Percentiles rank a stretch among this genome's conserved stretches.
Evolutionary conservation across 2,797 vertebrate genomes (phyloP).

Genomic region (Acanthurus leucopareius): DNA sequence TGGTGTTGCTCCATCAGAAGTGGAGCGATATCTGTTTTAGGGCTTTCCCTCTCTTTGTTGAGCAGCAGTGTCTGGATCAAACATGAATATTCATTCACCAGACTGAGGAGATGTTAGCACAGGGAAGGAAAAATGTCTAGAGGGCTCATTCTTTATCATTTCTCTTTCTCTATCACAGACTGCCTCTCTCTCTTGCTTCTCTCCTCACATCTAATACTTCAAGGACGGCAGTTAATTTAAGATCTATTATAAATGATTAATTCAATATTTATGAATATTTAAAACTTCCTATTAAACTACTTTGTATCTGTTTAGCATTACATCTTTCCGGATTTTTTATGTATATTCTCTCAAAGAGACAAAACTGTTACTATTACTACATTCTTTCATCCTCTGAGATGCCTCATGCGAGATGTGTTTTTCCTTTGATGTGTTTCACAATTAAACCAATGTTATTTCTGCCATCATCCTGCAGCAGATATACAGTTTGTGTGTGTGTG

Average conservation of each 20-base stretch:
- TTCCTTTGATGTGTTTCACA: constrained; percentile 85
- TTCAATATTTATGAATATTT: constrained; percentile 91
- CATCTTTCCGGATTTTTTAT: constrained; percentile 78
- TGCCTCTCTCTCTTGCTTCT: constrained; percentile 54
- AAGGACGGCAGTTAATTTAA: constrained; percentile 88
- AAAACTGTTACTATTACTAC: constrained; percentile 76
- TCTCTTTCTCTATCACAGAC: constrained; percentile 71
- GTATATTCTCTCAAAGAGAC: constrained; percentile 76
- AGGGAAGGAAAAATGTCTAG: constrained; percentile 82
- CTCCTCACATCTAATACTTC: constrained; percentile 85
- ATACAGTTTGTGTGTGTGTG: constrained; percentile 74
- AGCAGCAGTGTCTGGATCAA: constrained; percentile 75
- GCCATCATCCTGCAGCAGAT: constrained; percentile 90
- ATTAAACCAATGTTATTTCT: constrained; percentile 87
- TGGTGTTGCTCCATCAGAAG: constrained; percentile 56
- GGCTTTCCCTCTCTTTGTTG: constrained; percentile 70
- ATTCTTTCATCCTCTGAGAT: constrained; percentile 78
- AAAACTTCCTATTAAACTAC: constrained; percentile 87
- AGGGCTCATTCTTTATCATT: constrained; percentile 81
- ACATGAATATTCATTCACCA: constrained; percentile 84
- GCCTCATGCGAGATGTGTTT: constrained; percentile 75
- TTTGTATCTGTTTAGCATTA: constrained; percentile 87
- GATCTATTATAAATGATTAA: constrained; percentile 91
- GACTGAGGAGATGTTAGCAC: constrained; percentile 80
- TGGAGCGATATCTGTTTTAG: constrained; percentile 68